Evolutionary conservation across 2,113 vertebrate genomes (phyloP).

Genomic region (Melanocharis versteri): DNA sequence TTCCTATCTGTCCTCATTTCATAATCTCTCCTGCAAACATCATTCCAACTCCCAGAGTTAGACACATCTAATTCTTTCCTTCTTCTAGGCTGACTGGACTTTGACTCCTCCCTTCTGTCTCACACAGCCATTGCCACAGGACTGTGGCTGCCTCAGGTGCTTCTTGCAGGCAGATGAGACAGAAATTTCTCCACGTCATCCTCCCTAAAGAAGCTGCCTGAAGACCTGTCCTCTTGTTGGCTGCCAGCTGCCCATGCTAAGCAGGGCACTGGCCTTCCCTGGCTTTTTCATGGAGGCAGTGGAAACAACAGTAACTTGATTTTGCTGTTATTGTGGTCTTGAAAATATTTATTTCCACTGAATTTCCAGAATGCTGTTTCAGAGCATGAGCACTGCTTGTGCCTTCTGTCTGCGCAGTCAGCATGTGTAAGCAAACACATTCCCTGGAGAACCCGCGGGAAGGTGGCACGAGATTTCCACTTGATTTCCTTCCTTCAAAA

Average conservation of each 20-base stretch:
- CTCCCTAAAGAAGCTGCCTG: not conserved
- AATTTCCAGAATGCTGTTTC: not conserved
- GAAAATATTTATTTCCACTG: not conserved
- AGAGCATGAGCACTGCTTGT: not conserved
- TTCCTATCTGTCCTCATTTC: not conserved
- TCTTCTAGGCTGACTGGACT: not conserved
- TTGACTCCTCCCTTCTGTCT: not conserved
- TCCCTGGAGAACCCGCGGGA: not conserved
- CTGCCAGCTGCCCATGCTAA: not conserved
- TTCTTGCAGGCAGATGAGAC: not conserved
- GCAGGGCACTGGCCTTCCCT: not conserved
- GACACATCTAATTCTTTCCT: not conserved
- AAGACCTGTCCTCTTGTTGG: fast-evolving
- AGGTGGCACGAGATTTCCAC: not conserved
- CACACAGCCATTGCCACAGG: not conserved
- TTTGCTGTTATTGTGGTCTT: not conserved
- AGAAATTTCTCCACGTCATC: not conserved
- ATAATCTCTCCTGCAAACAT: not conserved
- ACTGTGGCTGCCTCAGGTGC: not conserved
- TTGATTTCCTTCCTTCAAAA: not conserved
- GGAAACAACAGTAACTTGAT: not conserved
- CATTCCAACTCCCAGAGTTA: not conserved
- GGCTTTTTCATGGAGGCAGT: not conserved
- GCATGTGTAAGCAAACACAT: not conserved
- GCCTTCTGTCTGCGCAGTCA: not conserved